Evolutionary conservation across 2,888 invertebrate genomes (phyloP).

Genomic region (Trypoxylon attenuatum): DNA sequence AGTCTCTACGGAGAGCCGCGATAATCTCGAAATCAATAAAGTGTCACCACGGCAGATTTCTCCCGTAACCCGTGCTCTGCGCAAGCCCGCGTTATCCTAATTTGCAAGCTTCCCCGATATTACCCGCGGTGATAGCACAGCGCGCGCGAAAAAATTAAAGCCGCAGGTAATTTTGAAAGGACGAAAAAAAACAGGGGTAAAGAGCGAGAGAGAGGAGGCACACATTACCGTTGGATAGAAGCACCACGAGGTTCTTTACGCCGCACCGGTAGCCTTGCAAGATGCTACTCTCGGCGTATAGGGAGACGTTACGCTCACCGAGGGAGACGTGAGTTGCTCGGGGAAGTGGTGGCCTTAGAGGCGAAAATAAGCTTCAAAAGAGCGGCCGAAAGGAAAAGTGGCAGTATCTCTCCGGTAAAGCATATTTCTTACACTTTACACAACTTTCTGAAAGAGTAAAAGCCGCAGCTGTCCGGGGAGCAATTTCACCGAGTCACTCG

Average conservation of each 20-base stretch:
- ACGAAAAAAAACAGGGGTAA: no score
- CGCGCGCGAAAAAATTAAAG: no score
- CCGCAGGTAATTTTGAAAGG: no score
- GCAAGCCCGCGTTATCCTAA: conserved; percentile 54
- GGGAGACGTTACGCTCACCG: not conserved
- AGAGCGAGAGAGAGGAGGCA: no score
- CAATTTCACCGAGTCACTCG: not conserved
- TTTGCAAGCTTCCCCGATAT: conserved; percentile 41
- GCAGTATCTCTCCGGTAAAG: not conserved
- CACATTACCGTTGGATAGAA: no score
- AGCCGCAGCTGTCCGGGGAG: not conserved
- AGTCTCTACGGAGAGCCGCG: conserved; percentile 55
- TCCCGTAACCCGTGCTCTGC: conserved; percentile 42
- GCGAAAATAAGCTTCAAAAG: not conserved
- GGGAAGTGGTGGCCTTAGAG: not conserved
- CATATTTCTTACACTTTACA: not conserved
- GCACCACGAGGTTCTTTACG: no score
- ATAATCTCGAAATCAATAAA: conserved; percentile 73
- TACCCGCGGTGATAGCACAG: no score
- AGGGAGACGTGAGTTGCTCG: not conserved
- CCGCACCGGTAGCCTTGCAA: not conserved
- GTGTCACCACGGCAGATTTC: conserved; percentile 62
- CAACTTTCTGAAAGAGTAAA: not conserved
- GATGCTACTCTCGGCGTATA: not conserved
- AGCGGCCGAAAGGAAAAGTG: not conserved